These are phyloP conservation scores for Zeuzera pyrina DNA, from an alignment of 2,888 invertebrate species.

Conservation along the genomic window DNA sequence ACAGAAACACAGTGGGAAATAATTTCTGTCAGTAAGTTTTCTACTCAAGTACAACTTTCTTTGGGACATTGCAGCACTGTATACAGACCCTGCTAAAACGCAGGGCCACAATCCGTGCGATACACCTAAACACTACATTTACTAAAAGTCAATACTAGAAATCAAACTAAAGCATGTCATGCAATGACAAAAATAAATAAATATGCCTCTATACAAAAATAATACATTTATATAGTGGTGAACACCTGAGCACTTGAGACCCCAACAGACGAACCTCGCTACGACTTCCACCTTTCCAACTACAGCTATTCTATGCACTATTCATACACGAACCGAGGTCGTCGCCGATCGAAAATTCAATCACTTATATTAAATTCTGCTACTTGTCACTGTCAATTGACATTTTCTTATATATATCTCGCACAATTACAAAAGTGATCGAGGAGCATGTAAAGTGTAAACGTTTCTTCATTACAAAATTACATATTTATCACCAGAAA, in stretches of 20 bases:
- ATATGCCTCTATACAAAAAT: conserved; percentile 70
- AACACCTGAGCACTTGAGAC: conserved; percentile 60
- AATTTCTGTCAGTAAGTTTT: conserved; percentile 11
- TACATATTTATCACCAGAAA: conserved; percentile 54
- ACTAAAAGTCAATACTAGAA: conserved; percentile 52
- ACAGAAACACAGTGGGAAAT: no score
- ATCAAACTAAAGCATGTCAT: conserved; percentile 45
- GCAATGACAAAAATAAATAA: conserved; percentile 62
- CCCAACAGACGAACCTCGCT: conserved; percentile 22
- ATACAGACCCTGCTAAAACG: conserved; percentile 65
- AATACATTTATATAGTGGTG: conserved; percentile 59
- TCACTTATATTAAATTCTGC: conserved; percentile 21
- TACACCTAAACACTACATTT: conserved; percentile 50
- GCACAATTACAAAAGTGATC: conserved; percentile 66
- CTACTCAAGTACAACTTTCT: conserved; percentile 59
- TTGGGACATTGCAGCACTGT: conserved; percentile 66
- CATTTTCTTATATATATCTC: conserved; percentile 43
- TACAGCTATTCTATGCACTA: conserved; percentile 19
- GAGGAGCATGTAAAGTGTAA: conserved; percentile 57
- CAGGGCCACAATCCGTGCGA: conserved; percentile 61
- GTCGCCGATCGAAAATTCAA: conserved; percentile 17
- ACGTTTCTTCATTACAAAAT: conserved; percentile 53
- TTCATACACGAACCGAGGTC: conserved; percentile 21
- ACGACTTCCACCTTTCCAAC: conserved; percentile 12
- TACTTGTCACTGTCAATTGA: conserved; percentile 43